Percentiles rank a stretch among this genome's conserved stretches.
phyloP scores from a whole-genome alignment of 2,113 vertebrate species.

The Sula dactylatra region DNA sequence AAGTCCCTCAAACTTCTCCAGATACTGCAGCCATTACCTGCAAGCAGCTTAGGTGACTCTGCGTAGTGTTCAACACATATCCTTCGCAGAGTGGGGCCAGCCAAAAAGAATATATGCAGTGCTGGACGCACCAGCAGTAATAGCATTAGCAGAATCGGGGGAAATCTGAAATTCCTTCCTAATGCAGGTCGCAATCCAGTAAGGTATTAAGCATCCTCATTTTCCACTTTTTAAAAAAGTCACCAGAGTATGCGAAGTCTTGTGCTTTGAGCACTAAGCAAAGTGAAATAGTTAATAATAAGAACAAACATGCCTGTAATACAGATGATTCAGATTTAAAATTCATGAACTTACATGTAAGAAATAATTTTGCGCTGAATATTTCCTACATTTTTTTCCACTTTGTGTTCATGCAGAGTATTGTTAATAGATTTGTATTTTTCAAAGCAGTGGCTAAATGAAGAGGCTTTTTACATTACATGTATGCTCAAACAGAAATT shows the following conservation, averaged over 20 bases:
- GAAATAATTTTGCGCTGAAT: neutral
- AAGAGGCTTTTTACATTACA: neutral
- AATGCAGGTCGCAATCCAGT: neutral
- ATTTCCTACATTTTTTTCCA: neutral
- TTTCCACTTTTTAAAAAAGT: neutral
- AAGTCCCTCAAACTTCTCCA: neutral
- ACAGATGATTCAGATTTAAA: neutral
- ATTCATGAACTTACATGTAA: neutral
- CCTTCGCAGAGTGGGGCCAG: neutral
- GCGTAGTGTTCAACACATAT: neutral
- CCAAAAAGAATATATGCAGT: slow-evolving; percentile 37
- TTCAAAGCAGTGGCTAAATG: neutral
- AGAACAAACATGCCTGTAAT: neutral
- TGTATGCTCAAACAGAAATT: neutral
- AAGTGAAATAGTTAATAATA: neutral
- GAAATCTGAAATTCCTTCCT: slow-evolving; percentile 68
- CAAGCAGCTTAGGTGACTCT: neutral
- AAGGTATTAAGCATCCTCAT: neutral
- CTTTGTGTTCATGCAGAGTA: neutral
- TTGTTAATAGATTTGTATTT: neutral
- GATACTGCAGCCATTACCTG: neutral
- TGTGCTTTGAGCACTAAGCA: neutral
- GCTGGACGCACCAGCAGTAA: slow-evolving; percentile 53
- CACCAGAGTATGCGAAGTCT: neutral
- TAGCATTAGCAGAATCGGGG: slow-evolving; percentile 41